A percentile compares a stretch with the other conserved stretches of the same genome.
Conservation (phyloP, 2,888 invertebrate genomes). For the Neria commutata region DNA sequence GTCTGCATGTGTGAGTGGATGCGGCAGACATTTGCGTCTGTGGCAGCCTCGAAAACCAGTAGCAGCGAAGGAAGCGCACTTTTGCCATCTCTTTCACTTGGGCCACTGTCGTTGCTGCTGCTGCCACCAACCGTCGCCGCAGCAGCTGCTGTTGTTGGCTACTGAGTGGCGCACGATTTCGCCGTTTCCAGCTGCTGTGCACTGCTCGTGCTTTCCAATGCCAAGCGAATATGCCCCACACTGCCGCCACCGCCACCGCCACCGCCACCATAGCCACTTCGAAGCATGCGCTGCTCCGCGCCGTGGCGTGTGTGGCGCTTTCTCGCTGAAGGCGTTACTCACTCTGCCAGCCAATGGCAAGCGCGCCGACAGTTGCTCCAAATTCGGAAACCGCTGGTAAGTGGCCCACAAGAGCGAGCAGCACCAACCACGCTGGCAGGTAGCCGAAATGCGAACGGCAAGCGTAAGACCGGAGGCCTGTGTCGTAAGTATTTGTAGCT, state of each 20-base stretch:
- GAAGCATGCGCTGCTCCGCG: too few relatives aligned
- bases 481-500: constrained; percentile 40
- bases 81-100: constrained; percentile 22
- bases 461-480: constrained; percentile 46
- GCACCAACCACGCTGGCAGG: neutral
- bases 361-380: neutral
- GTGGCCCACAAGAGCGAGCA: neutral
- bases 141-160: neutral
- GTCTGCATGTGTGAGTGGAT: constrained; percentile 5
- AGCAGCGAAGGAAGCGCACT: constrained; percentile 9
- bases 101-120: neutral
- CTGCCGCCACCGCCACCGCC: too few relatives aligned
- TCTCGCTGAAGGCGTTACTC: neutral
- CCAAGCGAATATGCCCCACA: neutral
- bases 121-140: neutral
- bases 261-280: too few relatives aligned
- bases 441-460: neutral
- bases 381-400: neutral
- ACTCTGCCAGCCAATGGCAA: neutral
- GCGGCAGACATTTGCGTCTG: neutral
- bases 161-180: neutral
- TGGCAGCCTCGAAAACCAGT: constrained; percentile 13
- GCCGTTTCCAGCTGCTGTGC: neutral
- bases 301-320: too few relatives aligned
- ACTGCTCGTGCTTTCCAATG: neutral